A percentile compares a stretch with the other conserved stretches of the same genome.
Conservation (phyloP, 1,140 invertebrate species). For the Drosophila nigrodunni region DNA sequence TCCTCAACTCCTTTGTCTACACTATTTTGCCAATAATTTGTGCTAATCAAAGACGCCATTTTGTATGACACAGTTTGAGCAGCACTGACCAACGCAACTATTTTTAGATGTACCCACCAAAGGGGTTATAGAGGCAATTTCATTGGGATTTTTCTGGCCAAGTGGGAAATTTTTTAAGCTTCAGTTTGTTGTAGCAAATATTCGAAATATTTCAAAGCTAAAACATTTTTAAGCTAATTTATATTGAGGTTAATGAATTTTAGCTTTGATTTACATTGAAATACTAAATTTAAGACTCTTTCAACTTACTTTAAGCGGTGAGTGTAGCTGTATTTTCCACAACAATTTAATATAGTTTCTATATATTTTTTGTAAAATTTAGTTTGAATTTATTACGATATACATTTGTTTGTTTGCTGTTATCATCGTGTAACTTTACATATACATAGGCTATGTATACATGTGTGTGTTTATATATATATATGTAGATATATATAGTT, state of each 20-base stretch:
- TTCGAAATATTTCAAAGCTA: too few relatives aligned
- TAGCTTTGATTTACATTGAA: too few relatives aligned
- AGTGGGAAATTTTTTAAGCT: too few relatives aligned
- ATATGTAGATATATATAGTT: conserved; percentile 37
- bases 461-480: conserved; percentile 30
- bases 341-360: background rate
- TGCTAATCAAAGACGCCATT: conserved; percentile 57
- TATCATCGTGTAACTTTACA: conserved; percentile 48
- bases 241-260: too few relatives aligned
- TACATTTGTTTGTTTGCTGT: conserved; percentile 65
- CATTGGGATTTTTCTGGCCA: too few relatives aligned
- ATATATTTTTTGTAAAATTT: conserved; percentile 72
- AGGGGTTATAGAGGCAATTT: too few relatives aligned
- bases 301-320: too few relatives aligned
- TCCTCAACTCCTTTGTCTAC: conserved; percentile 11
- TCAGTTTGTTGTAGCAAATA: too few relatives aligned
- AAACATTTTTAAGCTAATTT: too few relatives aligned
- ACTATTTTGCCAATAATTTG: conserved; percentile 57
- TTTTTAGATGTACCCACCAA: conserved; percentile 19
- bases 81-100: conserved; percentile 27
- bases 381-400: conserved; percentile 82
- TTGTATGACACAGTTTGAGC: conserved; percentile 51
- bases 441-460: conserved; percentile 18
- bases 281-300: too few relatives aligned
- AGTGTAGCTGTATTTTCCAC: too few relatives aligned